These are phyloP conservation scores for Callinectes sapidus DNA, from an alignment of 2,888 invertebrate species.

Conservation along the genomic window DNA sequence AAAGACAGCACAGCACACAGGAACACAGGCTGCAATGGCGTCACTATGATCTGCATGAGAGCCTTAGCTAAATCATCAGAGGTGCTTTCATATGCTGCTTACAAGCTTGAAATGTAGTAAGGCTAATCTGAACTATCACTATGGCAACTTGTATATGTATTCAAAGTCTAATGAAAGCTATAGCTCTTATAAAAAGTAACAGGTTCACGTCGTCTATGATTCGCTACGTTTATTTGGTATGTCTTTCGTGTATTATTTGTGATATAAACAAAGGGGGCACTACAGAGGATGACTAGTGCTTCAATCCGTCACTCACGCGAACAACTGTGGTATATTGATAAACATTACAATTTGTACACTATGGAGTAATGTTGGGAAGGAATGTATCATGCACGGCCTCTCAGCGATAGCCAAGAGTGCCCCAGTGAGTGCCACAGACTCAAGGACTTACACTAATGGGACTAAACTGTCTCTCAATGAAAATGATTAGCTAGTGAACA, in stretches of 20 bases:
- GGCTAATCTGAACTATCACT: slow-evolving; percentile 15
- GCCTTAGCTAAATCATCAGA: not conserved
- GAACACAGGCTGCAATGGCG: not conserved
- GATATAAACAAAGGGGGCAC: not conserved
- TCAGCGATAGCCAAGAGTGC: not conserved
- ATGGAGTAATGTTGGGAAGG: slow-evolving; percentile 14
- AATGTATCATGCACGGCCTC: not conserved
- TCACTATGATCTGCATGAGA: not conserved
- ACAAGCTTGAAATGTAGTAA: slow-evolving; percentile 12
- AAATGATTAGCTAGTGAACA: not conserved
- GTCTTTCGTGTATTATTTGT: not conserved
- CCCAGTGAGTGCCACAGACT: not conserved
- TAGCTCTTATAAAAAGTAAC: slow-evolving; percentile 30
- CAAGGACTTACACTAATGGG: not conserved
- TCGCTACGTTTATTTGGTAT: not conserved
- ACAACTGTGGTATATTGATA: not conserved
- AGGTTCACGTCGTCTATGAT: not conserved
- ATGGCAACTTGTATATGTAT: not conserved
- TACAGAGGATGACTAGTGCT: not conserved
- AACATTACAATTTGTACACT: slow-evolving; percentile 15
- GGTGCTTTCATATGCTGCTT: not conserved
- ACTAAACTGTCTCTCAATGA: not conserved
- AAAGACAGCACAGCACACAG: not conserved
- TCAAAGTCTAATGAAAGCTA: not conserved
- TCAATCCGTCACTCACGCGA: not conserved